phyloP scores from a whole-genome alignment of 2,888 invertebrate species.

The Melolontha melolontha region DNA sequence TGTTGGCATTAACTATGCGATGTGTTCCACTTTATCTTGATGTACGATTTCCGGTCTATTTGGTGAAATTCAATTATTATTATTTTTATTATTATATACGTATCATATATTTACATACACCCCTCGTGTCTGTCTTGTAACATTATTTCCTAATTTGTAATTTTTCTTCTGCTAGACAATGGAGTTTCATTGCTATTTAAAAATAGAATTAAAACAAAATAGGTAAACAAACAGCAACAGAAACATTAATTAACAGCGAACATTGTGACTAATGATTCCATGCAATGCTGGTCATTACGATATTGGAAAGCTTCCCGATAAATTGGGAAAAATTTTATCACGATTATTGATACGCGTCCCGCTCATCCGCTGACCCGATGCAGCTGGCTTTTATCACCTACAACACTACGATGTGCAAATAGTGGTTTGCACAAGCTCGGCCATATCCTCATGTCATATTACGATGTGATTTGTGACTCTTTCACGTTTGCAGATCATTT shows the following conservation, averaged over 20 bases:
- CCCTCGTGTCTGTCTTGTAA: too few species aligned
- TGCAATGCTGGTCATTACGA: slow-evolving; percentile 1
- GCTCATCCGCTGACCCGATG: slow-evolving; percentile 1
- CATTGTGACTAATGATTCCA: slow-evolving; percentile 5
- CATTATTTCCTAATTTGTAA: too few species aligned
- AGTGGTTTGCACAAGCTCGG: slow-evolving; percentile 25
- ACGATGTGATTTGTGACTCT: slow-evolving; percentile 41
- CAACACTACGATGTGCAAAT: slow-evolving; percentile 21
- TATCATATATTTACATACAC: too few species aligned
- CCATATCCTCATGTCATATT: slow-evolving; percentile 40
- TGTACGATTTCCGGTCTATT: too few species aligned
- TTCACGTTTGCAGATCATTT: slow-evolving; percentile 43
- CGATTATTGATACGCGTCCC: slow-evolving; percentile 1
- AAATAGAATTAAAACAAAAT: too few species aligned
- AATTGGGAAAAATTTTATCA: slow-evolving; percentile 26
- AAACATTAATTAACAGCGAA: slow-evolving; percentile 3
- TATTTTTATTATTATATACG: too few species aligned
- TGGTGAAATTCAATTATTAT: too few species aligned
- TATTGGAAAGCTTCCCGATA: slow-evolving; percentile 23
- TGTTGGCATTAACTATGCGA: too few species aligned
- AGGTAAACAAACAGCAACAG: too few species aligned
- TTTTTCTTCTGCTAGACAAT: too few species aligned
- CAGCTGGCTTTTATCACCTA: slow-evolving; percentile 43
- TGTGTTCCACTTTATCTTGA: too few species aligned
- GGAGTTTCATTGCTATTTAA: too few species aligned